Base-by-base conservation (phyloP, 1,140 invertebrate species). In the Drosophila ironensis region DNA sequence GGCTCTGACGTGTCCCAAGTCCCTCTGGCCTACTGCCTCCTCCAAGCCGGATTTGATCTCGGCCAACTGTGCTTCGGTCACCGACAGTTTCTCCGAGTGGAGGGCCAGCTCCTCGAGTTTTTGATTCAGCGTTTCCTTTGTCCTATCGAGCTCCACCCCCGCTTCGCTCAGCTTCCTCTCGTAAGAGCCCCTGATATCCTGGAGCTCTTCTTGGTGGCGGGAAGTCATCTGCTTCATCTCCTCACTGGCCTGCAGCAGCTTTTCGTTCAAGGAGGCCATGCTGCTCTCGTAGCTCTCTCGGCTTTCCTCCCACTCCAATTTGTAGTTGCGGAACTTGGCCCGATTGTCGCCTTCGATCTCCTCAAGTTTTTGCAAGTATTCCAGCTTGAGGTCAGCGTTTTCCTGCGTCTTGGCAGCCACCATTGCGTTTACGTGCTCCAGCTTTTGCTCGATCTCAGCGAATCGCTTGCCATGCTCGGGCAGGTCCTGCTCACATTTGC, bases 291-390 rank as follows among this genome's bases (percentile, higher is more conserved):
- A 78, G 0, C n/a, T 33, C 3, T 56, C 40, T 8, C 19, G 68
- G 20, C 24, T 27, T 7, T 80, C 50, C 25, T 75, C 42, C 71
- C 82, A 69, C 11, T 72, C 57, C 1, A 17, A 12, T 12, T 50
- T 74, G 37, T 67, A 77, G 4, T 37, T 61, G 1, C 37, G 60
- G 3, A 86, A 25, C 16, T 72, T 86, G 8, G 27, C 17, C 4
- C 81, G 53, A 9, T 44, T 72, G 2, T 57, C 37, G 4, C 4
- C 53, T 30, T 80, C 66, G 38, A 41, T 72, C 1, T 14, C 8
- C 4, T 80, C 80, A 11, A 86, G 38, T 14, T 86, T 75, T 1
- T 44, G 20, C 27, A 75, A 12, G 33, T 42, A 74, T 9, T 86
- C 74, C 4, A 80, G 30, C 5, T 68, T 45, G 1, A 61, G 9